Evolutionary conservation across 2,888 invertebrate genomes (phyloP).

Genomic region (Agonopterix alstromeriana): DNA sequence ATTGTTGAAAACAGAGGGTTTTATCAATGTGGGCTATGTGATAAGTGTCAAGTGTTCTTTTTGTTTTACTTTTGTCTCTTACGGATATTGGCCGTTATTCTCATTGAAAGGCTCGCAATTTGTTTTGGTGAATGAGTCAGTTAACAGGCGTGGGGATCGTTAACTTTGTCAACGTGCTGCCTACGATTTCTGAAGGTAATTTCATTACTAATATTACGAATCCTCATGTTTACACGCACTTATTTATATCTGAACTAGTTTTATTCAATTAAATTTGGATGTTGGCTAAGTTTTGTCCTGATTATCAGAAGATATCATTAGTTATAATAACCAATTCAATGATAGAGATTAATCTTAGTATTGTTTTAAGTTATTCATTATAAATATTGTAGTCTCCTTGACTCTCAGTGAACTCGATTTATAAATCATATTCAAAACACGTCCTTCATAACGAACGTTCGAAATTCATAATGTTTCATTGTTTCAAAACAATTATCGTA

Average conservation of each 20-base stretch:
- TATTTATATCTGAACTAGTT: neutral
- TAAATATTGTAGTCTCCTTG: neutral
- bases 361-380: conserved; percentile 1
- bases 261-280: neutral
- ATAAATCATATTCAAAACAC: conserved; percentile 7
- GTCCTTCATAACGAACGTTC: conserved; percentile 6
- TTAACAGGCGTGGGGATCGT: conserved; percentile 72
- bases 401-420: neutral
- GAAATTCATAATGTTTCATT: conserved; percentile 9
- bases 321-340: neutral
- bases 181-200: conserved; percentile 72
- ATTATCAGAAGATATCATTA: neutral
- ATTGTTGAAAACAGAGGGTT: conserved; percentile 26
- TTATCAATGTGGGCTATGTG: conserved; percentile 66
- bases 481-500: conserved; percentile 13
- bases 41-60: conserved; percentile 56
- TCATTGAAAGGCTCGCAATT: conserved; percentile 44
- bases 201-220: neutral
- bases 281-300: neutral
- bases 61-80: conserved; percentile 36
- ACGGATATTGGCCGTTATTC: conserved; percentile 29
- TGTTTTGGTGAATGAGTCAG: conserved; percentile 74
- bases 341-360: neutral
- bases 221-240: too few relatives aligned
- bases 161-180: conserved; percentile 72